Conservation (phyloP, 2,888 invertebrate genomes). For the Limnephilus lunatus region DNA sequence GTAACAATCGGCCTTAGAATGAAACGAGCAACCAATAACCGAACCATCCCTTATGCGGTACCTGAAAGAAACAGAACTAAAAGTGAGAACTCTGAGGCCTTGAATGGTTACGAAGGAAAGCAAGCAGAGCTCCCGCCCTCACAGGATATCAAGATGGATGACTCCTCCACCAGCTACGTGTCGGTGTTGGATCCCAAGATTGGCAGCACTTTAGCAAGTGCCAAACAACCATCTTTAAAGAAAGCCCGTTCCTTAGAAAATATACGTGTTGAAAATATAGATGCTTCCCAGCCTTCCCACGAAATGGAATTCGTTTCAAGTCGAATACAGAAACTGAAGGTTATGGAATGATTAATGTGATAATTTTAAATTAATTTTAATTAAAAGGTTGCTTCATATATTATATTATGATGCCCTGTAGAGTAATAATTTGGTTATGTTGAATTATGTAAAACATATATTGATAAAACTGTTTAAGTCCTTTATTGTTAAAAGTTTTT, state of each 20-base stretch:
- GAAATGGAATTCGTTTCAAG: constrained; percentile 81
- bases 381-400: not conserved
- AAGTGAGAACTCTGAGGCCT: constrained; percentile 80
- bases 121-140: constrained; percentile 67
- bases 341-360: constrained; percentile 74
- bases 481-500: constrained; percentile 11
- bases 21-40: constrained; percentile 76
- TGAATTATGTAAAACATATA: constrained; percentile 27
- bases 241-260: constrained; percentile 81
- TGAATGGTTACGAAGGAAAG: constrained; percentile 60
- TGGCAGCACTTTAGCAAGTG: constrained; percentile 70
- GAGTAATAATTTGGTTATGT: not conserved
- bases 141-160: constrained; percentile 69
- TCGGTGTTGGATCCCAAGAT: constrained; percentile 67
- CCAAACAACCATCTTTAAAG: constrained; percentile 72
- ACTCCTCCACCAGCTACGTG: constrained; percentile 68
- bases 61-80: constrained; percentile 79
- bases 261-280: constrained; percentile 73
- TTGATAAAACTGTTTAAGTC: not conserved
- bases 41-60: constrained; percentile 79
- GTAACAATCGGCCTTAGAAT: constrained; percentile 81
- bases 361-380: constrained; percentile 3
- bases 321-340: constrained; percentile 80
- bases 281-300: constrained; percentile 71
- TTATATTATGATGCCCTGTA: not conserved